Evolutionary conservation across 2,888 invertebrate genomes (phyloP).

Genomic region (Synergus laeviventris): DNA sequence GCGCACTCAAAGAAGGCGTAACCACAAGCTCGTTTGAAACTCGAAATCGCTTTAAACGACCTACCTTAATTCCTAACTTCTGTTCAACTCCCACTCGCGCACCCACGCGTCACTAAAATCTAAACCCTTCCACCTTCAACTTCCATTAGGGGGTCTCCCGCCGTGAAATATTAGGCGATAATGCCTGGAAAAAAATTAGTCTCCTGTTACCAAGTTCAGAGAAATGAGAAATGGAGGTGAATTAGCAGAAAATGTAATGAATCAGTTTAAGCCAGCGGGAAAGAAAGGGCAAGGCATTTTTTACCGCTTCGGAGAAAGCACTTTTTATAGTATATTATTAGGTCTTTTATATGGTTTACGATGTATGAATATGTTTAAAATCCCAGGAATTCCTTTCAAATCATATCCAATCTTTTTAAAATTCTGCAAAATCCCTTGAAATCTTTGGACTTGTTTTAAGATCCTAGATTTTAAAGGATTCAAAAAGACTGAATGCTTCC

Average conservation of each 20-base stretch:
- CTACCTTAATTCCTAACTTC: not conserved
- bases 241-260: conserved; percentile 22
- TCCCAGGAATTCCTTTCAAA: no score
- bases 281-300: not conserved
- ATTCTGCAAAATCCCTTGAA: no score
- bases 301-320: not conserved
- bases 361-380: no score
- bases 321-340: not conserved
- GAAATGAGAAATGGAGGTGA: conserved; percentile 13
- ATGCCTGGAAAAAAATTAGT: conserved; percentile 19
- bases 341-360: not conserved
- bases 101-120: not conserved
- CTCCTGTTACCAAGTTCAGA: not conserved
- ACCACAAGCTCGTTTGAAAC: not conserved
- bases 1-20: not conserved
- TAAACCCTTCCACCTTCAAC: not conserved
- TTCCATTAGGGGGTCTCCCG: not conserved
- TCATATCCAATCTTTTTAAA: no score
- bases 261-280: not conserved
- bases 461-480: no score
- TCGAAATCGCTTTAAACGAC: not conserved
- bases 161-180: conserved; percentile 33
- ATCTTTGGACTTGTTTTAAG: no score
- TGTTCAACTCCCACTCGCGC: not conserved
- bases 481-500: no score